These are phyloP conservation scores for Barnardius zonarius DNA, from an alignment of 2,113 vertebrate species.

Conservation along the genomic window DNA sequence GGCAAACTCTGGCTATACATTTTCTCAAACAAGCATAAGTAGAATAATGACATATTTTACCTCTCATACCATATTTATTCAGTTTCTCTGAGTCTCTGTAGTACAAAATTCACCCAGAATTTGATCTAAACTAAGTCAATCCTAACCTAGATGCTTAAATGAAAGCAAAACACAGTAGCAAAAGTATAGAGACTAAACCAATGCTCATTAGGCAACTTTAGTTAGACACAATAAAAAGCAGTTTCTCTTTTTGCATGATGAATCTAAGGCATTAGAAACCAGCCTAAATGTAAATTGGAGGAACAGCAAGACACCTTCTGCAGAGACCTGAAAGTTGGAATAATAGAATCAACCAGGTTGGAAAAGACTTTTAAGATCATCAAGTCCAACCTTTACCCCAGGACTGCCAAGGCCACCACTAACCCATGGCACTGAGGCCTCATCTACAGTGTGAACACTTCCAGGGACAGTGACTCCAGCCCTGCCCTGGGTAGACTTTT, in stretches of 20 bases:
- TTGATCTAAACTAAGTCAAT: neutral
- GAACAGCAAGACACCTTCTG: neutral
- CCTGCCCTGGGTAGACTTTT: too few relatives aligned
- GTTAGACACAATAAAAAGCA: neutral
- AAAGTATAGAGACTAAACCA: rapidly evolving
- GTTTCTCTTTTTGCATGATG: neutral
- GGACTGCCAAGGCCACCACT: neutral
- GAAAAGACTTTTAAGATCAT: neutral
- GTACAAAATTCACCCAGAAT: neutral
- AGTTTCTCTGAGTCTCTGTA: neutral
- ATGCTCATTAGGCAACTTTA: neutral
- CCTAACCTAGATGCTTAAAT: neutral
- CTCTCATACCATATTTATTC: neutral
- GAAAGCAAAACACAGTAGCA: neutral
- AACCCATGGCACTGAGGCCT: too few relatives aligned
- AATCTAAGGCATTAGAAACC: neutral
- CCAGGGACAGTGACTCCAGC: too few relatives aligned
- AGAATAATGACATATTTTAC: neutral
- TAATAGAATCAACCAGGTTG: neutral
- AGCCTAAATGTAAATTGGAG: neutral
- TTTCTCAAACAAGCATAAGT: neutral
- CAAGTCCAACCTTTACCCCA: neutral
- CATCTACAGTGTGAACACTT: too few relatives aligned
- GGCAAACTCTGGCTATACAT: neutral
- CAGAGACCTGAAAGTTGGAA: neutral